These are phyloP conservation scores for Drosophila baimaii DNA, from an alignment of 1,140 invertebrate species.

Conservation along the genomic window DNA sequence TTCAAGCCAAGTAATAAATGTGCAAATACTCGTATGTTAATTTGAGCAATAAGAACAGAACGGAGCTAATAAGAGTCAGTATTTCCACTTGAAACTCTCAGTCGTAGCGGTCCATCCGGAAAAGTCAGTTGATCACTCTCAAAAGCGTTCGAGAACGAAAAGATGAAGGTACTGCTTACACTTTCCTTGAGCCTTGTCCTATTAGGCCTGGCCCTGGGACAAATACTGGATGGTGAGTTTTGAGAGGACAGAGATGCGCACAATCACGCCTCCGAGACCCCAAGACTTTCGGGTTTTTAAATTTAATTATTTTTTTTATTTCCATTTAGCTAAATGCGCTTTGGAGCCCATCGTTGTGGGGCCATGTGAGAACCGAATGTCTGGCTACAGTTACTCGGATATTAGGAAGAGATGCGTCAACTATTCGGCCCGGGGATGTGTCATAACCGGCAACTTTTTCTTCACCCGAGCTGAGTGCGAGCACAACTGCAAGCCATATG, in stretches of 20 bases:
- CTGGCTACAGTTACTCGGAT: conserved; percentile 8
- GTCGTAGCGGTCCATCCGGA: not conserved
- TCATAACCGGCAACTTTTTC: conserved; percentile 4
- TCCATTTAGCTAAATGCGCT: not conserved
- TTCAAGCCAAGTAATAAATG: not conserved
- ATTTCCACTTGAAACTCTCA: not conserved
- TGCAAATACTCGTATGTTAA: conserved; percentile 19
- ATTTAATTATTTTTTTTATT: not conserved
- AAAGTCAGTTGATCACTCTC: not conserved
- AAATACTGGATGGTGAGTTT: conserved; percentile 7
- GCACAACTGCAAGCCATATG: not conserved
- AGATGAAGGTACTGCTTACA: conserved; percentile 5
- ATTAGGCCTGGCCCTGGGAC: not conserved
- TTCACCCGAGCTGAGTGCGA: not conserved
- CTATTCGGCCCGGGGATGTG: conserved; percentile 1
- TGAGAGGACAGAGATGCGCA: not conserved
- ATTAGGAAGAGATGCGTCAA: conserved; percentile 3
- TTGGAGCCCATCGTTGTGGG: not conserved
- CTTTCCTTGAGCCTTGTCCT: not conserved
- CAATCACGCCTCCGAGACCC: no score
- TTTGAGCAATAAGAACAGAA: conserved; percentile 1
- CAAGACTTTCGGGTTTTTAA: not conserved
- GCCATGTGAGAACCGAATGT: not conserved
- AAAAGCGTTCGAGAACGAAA: not conserved
- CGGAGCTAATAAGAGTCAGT: conserved; percentile 1